A percentile compares a stretch with the other conserved stretches of the same genome.
phyloP scores from a whole-genome alignment of 2,797 vertebrate species.

The Anisognathus igniventris region DNA sequence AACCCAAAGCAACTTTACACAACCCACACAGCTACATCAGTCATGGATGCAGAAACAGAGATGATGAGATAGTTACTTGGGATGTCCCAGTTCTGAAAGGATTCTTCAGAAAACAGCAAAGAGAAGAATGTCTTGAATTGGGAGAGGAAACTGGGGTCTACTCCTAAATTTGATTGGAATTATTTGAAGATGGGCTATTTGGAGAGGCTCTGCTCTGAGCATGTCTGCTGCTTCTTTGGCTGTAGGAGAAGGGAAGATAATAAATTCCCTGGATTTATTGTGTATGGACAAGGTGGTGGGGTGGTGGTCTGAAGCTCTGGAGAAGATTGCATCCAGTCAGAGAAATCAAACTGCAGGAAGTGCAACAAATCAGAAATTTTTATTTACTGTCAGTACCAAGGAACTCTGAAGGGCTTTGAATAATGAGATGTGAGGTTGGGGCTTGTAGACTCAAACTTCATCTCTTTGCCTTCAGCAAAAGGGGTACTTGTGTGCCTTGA shows the following conservation, averaged over 20 bases:
- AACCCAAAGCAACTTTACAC: not conserved
- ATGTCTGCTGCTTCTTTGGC: not conserved
- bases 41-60: not conserved
- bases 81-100: not conserved
- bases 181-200: not conserved
- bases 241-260: not conserved
- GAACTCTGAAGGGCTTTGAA: not conserved
- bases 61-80: not conserved
- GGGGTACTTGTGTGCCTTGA: not conserved
- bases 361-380: not conserved
- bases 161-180: not conserved
- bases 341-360: slow-evolving; percentile 7
- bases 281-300: not conserved
- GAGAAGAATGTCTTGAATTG: not conserved
- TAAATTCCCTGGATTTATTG: not conserved
- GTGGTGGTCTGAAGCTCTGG: not conserved
- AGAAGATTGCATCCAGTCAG: not conserved
- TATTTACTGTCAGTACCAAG: not conserved
- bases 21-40: not conserved
- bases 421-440: not conserved
- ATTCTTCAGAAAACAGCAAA: not conserved
- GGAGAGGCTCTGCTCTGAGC: not conserved
- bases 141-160: not conserved
- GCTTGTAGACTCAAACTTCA: not conserved
- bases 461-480: slow-evolving; percentile 9